Evolutionary conservation across 2,888 invertebrate genomes (phyloP).

Genomic region (Helobdella robusta): DNA sequence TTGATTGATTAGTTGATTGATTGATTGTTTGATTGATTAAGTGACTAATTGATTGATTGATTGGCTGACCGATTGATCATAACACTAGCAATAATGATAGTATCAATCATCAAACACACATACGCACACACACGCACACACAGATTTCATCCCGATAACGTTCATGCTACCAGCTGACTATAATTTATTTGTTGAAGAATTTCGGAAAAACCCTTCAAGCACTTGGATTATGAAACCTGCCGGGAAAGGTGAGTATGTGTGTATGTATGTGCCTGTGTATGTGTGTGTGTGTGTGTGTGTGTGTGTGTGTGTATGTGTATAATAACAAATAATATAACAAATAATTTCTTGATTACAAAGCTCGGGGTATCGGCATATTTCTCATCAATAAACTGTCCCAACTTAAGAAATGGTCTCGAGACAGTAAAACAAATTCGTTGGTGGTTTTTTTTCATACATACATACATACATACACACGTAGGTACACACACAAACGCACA

Average conservation of each 20-base stretch:
- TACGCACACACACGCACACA: too few relatives aligned
- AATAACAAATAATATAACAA: neutral
- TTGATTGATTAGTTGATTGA: neutral
- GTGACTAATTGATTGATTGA: too few relatives aligned
- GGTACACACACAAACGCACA: neutral
- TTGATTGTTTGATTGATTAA: too few relatives aligned
- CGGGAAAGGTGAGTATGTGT: slow-evolving; percentile 61
- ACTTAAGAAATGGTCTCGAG: slow-evolving; percentile 59
- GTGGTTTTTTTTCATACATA: slow-evolving; percentile 24
- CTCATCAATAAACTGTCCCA: slow-evolving; percentile 88
- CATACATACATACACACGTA: neutral
- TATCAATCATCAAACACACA: too few relatives aligned
- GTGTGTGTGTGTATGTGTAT: slow-evolving; percentile 6
- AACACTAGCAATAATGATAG: too few relatives aligned
- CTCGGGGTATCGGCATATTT: slow-evolving; percentile 69
- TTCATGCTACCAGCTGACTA: slow-evolving; percentile 90
- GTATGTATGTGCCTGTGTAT: neutral
- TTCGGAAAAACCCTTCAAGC: slow-evolving; percentile 80
- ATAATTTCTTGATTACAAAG: slow-evolving; percentile 37
- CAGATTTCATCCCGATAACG: slow-evolving; percentile 82
- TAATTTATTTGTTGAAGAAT: slow-evolving; percentile 92
- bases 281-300: neutral
- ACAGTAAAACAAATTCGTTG: slow-evolving; percentile 48
- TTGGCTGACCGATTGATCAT: too few relatives aligned
- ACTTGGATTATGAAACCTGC: slow-evolving; percentile 98